Conservation (phyloP, 2,888 invertebrate genomes). For the Mantis religiosa region DNA sequence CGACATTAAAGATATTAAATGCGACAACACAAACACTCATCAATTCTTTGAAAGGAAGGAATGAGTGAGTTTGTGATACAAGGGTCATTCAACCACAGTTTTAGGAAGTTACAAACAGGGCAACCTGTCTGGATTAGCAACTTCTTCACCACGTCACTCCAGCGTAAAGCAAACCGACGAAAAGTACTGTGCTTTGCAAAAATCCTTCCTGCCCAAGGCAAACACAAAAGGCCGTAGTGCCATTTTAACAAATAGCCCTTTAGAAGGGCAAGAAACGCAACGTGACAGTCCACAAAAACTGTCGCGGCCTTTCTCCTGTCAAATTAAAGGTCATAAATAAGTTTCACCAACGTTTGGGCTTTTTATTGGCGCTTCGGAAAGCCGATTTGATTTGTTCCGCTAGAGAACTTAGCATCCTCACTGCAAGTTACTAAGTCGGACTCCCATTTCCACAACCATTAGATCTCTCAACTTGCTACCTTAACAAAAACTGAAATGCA, state of each 20-base stretch:
- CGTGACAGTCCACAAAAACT: background rate
- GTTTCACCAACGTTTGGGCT: background rate
- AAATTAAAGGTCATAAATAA: background rate
- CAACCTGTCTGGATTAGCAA: background rate
- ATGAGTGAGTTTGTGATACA: too few relatives aligned
- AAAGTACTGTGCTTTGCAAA: background rate
- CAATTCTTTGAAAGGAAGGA: too few relatives aligned
- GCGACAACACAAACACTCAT: too few relatives aligned
- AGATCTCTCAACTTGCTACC: background rate
- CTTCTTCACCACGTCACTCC: background rate
- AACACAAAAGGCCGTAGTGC: background rate
- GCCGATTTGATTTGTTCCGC: background rate
- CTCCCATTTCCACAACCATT: background rate
- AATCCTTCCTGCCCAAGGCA: background rate
- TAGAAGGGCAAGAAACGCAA: background rate
- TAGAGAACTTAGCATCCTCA: background rate
- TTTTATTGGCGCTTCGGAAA: background rate
- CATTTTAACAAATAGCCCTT: background rate
- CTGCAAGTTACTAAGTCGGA: background rate
- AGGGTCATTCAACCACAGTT: too few relatives aligned
- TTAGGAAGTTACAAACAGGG: too few relatives aligned
- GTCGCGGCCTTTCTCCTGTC: background rate
- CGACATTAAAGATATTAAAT: too few relatives aligned
- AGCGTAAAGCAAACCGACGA: background rate
- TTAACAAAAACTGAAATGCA: background rate